phyloP scores from a whole-genome alignment of 2,888 invertebrate genomes.

The Biston stratarius region DNA sequence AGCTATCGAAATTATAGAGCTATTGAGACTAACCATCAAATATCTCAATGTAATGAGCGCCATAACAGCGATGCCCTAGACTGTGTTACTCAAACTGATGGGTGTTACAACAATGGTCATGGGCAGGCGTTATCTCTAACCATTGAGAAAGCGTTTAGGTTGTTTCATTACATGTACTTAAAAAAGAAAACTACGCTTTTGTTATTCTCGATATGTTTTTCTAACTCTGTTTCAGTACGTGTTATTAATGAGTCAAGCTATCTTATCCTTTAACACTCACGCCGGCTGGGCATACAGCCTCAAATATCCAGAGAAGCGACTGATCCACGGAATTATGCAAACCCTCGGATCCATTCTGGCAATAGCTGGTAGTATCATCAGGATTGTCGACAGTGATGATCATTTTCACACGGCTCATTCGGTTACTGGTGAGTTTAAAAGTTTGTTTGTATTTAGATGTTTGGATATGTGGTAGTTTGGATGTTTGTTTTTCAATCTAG shows the following conservation, averaged over 20 bases:
- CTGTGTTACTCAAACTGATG: too few species aligned
- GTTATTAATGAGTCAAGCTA: slow-evolving; percentile 66
- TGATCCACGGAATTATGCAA: slow-evolving; percentile 63
- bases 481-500: too few species aligned
- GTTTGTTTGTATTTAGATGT: too few species aligned
- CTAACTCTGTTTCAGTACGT: slow-evolving; percentile 62
- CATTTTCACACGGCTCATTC: slow-evolving; percentile 53
- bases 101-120: too few species aligned
- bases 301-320: slow-evolving; percentile 56
- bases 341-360: slow-evolving; percentile 62
- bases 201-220: background rate
- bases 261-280: slow-evolving; percentile 59
- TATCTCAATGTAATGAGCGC: too few species aligned
- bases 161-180: too few species aligned
- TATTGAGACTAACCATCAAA: too few species aligned
- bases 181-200: background rate
- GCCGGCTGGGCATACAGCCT: slow-evolving; percentile 61
- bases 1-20: too few species aligned
- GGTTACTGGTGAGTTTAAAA: slow-evolving; percentile 56
- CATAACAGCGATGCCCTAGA: too few species aligned
- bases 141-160: too few species aligned
- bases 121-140: too few species aligned
- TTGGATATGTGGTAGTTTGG: too few species aligned
- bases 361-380: slow-evolving; percentile 57
- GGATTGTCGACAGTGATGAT: slow-evolving; percentile 41